phyloP scores from a whole-genome alignment of 2,888 invertebrate genomes.

The Carpatolechia fugitivella region DNA sequence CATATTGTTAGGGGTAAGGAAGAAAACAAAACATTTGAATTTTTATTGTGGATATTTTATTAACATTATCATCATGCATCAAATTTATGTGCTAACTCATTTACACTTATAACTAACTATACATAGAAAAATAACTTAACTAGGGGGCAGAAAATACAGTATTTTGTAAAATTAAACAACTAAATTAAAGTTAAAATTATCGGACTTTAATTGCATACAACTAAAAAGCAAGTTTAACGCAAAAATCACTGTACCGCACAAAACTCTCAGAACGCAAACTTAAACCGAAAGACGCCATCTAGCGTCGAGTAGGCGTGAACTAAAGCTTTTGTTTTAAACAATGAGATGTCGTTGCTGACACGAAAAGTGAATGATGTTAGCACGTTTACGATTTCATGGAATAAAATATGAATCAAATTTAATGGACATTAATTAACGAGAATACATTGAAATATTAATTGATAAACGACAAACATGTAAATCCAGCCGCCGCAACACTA shows the following conservation, averaged over 20 bases:
- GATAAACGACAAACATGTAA: conserved; percentile 46
- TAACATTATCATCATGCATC: conserved; percentile 80
- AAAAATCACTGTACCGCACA: conserved; percentile 60
- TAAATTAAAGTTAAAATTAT: conserved; percentile 69
- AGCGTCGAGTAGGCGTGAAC: conserved; percentile 37
- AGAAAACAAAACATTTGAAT: conserved; percentile 57
- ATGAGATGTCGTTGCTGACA: conserved; percentile 35
- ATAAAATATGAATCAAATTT: conserved; percentile 55
- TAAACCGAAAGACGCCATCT: conserved; percentile 40
- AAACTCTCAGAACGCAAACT: conserved; percentile 62
- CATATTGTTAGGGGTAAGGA: conserved; percentile 17
- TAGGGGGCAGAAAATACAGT: conserved; percentile 76
- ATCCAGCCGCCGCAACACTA: conserved; percentile 27
- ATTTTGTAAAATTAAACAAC: conserved; percentile 74
- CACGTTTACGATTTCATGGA: conserved; percentile 43
- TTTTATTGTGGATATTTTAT: conserved; percentile 78
- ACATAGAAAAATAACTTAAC: conserved; percentile 79
- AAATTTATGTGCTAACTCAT: conserved; percentile 77
- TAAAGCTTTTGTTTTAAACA: conserved; percentile 24
- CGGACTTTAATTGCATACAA: conserved; percentile 68
- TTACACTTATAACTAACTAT: conserved; percentile 79
- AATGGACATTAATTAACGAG: conserved; percentile 58
- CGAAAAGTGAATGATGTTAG: conserved; percentile 28
- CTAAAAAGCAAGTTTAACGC: conserved; percentile 68
- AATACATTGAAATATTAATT: conserved; percentile 56